Evolutionary conservation across 2,888 invertebrate species (phyloP).

Genomic region (Drosophila dives): DNA sequence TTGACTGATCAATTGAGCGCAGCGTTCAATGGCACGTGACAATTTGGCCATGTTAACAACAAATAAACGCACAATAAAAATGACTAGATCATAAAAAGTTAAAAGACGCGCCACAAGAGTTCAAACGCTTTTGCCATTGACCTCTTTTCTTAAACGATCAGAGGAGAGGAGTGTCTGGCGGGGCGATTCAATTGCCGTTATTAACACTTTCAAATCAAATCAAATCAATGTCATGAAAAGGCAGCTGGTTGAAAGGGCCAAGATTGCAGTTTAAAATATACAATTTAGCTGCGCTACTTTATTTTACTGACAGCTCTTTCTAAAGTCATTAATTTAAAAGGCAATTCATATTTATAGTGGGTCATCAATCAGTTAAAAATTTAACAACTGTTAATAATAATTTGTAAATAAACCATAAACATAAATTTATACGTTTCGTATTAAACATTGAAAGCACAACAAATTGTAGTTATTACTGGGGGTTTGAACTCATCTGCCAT

Average conservation of each 20-base stretch:
- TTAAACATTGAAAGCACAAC: no score
- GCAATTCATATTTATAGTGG: neutral
- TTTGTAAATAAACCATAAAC: no score
- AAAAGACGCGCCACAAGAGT: constrained; percentile 59
- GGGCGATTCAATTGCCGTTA: constrained; percentile 49
- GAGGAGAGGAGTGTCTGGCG: constrained; percentile 3
- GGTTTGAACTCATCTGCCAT: neutral
- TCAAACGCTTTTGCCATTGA: constrained; percentile 79
- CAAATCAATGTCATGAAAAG: constrained; percentile 58
- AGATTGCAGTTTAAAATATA: constrained; percentile 40
- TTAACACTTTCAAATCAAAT: constrained; percentile 60
- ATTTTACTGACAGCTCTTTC: constrained; percentile 34
- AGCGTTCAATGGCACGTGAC: constrained; percentile 68
- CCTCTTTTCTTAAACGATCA: constrained; percentile 54
- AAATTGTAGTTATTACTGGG: no score
- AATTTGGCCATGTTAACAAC: constrained; percentile 47
- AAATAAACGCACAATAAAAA: constrained; percentile 24
- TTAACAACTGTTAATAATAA: no score
- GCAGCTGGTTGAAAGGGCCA: constrained; percentile 49
- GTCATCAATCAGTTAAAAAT: no score
- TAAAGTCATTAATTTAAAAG: constrained; percentile 14
- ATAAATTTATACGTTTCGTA: no score
- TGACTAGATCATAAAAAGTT: constrained; percentile 31
- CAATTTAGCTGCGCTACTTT: constrained; percentile 6
- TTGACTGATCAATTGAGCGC: constrained; percentile 54